Conservation (phyloP, 2,888 invertebrate genomes). For the Cataglyphis rosenhaueri region DNA sequence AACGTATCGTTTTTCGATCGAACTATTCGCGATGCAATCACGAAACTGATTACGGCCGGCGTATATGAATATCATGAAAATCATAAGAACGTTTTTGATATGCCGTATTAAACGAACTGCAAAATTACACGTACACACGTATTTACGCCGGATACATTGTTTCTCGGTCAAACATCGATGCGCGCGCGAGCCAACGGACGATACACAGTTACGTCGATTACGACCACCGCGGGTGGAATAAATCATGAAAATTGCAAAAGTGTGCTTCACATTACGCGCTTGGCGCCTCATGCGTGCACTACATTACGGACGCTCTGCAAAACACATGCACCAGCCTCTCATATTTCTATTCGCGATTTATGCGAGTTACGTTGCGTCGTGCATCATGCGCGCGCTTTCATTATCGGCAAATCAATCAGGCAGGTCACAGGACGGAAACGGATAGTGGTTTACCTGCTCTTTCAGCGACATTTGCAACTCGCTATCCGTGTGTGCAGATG, state of each 20-base stretch:
- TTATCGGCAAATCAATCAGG: conserved; percentile 53
- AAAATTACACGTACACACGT: conserved; percentile 15
- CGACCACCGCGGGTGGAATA: conserved; percentile 38
- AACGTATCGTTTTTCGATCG: conserved; percentile 42
- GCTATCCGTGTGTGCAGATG: conserved; percentile 31
- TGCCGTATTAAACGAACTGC: conserved; percentile 16
- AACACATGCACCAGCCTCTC: conserved; percentile 7
- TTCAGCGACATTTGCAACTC: conserved; percentile 61
- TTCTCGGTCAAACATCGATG: not conserved
- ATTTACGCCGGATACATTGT: conserved; percentile 21
- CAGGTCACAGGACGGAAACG: conserved; percentile 43
- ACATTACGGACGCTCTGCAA: conserved; percentile 1
- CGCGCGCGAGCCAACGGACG: not conserved
- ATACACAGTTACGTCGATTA: conserved; percentile 31
- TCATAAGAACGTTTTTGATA: conserved; percentile 47
- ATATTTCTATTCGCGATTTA: conserved; percentile 46
- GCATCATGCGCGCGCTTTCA: conserved; percentile 34
- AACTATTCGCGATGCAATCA: conserved; percentile 33
- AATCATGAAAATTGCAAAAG: conserved; percentile 49
- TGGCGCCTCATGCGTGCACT: not conserved
- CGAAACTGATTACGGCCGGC: conserved; percentile 42
- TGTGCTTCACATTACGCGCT: conserved; percentile 1
- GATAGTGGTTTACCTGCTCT: conserved; percentile 48
- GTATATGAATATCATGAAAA: conserved; percentile 35
- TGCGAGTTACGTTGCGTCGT: conserved; percentile 40